Conservation (phyloP, 2,888 invertebrate species). For the Micropterix aruncella region DNA sequence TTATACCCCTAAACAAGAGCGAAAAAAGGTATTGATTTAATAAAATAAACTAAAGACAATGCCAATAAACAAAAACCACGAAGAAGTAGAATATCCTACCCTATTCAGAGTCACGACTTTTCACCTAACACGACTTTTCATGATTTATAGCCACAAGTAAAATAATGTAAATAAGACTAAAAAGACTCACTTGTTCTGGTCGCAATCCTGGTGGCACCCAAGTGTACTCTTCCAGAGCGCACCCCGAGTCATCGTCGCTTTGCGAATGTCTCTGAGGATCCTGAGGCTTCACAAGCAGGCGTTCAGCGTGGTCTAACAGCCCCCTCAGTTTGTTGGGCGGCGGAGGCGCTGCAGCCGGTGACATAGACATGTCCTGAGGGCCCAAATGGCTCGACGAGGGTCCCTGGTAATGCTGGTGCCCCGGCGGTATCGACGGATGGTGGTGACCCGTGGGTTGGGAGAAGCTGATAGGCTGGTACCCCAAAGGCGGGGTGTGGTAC, state of each 20-base stretch:
- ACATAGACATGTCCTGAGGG: conserved; percentile 28
- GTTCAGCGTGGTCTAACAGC: conserved; percentile 36
- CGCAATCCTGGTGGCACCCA: conserved; percentile 95
- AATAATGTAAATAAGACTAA: not conserved
- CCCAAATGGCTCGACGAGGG: conserved; percentile 27
- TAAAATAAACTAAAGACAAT: too few relatives aligned
- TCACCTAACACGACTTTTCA: too few relatives aligned
- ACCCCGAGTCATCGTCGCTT: conserved; percentile 95
- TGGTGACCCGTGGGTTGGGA: not conserved
- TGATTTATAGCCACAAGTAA: conserved; percentile 2
- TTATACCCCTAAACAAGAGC: too few relatives aligned
- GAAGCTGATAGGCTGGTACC: not conserved
- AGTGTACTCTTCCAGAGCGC: conserved; percentile 94
- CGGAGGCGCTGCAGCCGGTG: conserved; percentile 28
- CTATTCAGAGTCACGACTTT: too few relatives aligned
- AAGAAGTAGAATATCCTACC: too few relatives aligned
- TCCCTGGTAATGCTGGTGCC: conserved; percentile 24
- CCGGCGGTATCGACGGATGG: conserved; percentile 10
- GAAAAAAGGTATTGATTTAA: too few relatives aligned
- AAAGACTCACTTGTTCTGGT: conserved; percentile 79
- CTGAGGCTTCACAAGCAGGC: conserved; percentile 44
- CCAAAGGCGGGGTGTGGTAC: conserved; percentile 29
- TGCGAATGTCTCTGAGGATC: conserved; percentile 79
- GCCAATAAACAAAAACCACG: too few relatives aligned
- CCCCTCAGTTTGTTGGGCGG: conserved; percentile 23